Evolutionary conservation across 1,140 invertebrate genomes (phyloP), one percentile per base, ranked within the genome.

Genomic region (Trachelipus rathkii): DNA sequence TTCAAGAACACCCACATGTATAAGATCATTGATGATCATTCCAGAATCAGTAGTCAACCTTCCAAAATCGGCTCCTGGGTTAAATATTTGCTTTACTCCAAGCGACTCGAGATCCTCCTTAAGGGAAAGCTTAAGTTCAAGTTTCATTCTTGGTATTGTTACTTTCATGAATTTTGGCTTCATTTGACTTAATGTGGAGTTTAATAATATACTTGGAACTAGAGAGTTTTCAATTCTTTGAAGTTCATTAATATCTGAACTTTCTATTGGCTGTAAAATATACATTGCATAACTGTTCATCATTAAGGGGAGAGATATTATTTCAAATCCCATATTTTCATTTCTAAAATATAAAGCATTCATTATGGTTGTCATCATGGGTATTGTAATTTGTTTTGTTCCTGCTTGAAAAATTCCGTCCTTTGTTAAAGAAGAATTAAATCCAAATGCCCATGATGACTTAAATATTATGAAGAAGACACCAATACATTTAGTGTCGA

Each of bases 401-500:
- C 81, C 78, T 1, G 81, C 73, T 60, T 84, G 68, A 84, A 94
- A 94, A 81, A 89, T 89, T 53, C 83, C 82, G 0, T 81, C 66
- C 0, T 77, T 81, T 0, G 93, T 95, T 0, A 82, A 82, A 0
- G 85, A 83, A 19, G 82, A 81, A 15, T 81, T 67, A 74, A 96
- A 95, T 0, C 89, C 88, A 8, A 87, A 85, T 71, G 88, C 86
- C 94, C 94, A 96, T 44, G 87, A 85, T 11, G 92, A 93, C 86
- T 94, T 95, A 84, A 95, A 96, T 83, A 95, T 93, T 60, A 95
- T 87, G 10, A 93, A 93, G 85, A 95, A 95, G 2, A 93, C 85
- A 0, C 95, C 85, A 9, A 95, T 87, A 24, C 94, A 76, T 75
- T 87, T 85, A 85, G 87, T 79, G 89, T 90, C 84, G 0, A 86